Base-by-base conservation (phyloP, 35 echinoderm and acorn worm species). In the Nesometra sesokonis region DNA sequence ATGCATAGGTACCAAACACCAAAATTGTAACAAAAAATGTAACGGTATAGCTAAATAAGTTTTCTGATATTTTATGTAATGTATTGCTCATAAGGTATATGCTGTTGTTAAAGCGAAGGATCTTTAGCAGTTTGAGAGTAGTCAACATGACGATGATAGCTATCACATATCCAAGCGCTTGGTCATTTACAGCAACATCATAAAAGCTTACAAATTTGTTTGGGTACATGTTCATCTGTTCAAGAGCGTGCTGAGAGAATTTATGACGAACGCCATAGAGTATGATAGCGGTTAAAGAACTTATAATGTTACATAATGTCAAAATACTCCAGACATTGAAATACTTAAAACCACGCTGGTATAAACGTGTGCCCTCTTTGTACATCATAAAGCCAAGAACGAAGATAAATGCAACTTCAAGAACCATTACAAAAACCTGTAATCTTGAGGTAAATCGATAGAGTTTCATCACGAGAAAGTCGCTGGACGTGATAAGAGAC, bases 21-120 rank as follows among this genome's bases (percentile, higher is more conserved):
- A 87, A 30, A 3, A 99, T 46, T 7, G 79, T 36, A 36, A 94
- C 33, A 0, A n/a, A 23, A 0, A 99, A 11, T 3, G 86, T 83
- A 30, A 79, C 30, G 19, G 83, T 35, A 29, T 83, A 89, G 17
- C 77, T 82, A 0, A 81, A 29, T 36, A 92, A 85, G 5, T 90
- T 77, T 5, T 30, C 38, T 47, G 80, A 77, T 78, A 93, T 77
- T 33, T 46, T 78, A 31, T 32, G 23, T 3, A 94, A 35, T 0
- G 96, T 92, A 31, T 31, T 77, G 31, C 91, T 88, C 32, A 99
- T 43, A 11, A 93, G 81, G 33, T 77, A 81, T 15, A 99, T 94
- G n/a, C 93, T 94, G 31, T 77, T 84, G 83, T 99, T 99, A 79
- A 86, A 92, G 30, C 88, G 92, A 3, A 99, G 90, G 46, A 99